Base-by-base conservation (phyloP, 2,113 vertebrate genomes). In the Oryctolagus cuniculus region DNA sequence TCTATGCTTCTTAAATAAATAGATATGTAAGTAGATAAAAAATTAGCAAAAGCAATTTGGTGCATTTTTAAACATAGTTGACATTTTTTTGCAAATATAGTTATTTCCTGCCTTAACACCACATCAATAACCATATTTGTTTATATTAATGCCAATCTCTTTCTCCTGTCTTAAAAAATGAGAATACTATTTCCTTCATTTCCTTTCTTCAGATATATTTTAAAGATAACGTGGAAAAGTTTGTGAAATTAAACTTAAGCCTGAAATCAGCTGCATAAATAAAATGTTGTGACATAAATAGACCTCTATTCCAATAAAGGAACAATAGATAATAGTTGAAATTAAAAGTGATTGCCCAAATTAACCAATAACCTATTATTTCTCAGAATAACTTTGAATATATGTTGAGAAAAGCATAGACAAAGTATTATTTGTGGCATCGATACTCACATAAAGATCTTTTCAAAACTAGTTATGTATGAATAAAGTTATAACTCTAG, bases 71-170 rank as follows among this genome's bases (percentile, higher is more conserved):
- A 84, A n/a, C 5, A 69, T 78, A 81, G 80, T 53, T 81, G 63
- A 21, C 25, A 91, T 63, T 75, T 72, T 73, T 86, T 16, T 78
- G 19, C 64, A 82, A 61, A 85, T 89, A 79, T 93, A 83, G 74
- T 27, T 38, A 31, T 66, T 70, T 3, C 9, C 24, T 81, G 36
- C 19, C 3, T 85, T 81, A 96, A 15, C 16, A 82, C 12, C 53
- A 15, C 12, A 79, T 10, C 44, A 92, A 64, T 36, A 96, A 78
- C 34, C 11, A 51, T 8, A 79, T 31, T 58, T 44, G 6, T 73
- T 88, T 17, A 84, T 78, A 73, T 63, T 55, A 75, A 67, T 12
- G 36, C 90, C 24, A 93, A 53, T 72, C 53, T 85, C 55, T n/a
- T 63, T 83, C 13, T 88, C 12, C 3, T 79, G 86, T 84, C 24